phyloP scores from a whole-genome alignment of 1,140 invertebrate species.

The Rhyacophila brunnea region DNA sequence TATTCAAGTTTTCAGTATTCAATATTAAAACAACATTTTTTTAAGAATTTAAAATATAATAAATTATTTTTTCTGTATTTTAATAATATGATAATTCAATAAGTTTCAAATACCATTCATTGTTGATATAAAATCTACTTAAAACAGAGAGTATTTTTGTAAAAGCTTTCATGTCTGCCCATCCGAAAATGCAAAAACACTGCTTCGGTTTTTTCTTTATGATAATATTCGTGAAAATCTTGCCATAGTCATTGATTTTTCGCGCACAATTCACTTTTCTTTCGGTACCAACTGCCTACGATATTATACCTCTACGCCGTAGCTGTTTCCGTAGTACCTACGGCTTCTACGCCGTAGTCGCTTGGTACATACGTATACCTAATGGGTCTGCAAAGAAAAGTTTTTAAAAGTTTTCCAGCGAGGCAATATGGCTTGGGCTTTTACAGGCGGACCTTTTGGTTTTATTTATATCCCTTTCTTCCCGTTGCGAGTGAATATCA shows the following conservation, averaged over 20 bases:
- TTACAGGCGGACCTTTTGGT: conserved; percentile 31
- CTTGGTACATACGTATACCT: conserved; percentile 40
- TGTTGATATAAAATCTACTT: not conserved
- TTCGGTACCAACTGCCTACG: conserved; percentile 7
- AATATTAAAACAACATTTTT: too few relatives aligned
- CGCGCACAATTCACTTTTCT: conserved; percentile 29
- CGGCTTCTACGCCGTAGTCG: conserved; percentile 8
- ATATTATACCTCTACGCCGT: conserved; percentile 8
- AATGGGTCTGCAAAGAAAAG: conserved; percentile 58
- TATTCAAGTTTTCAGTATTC: too few relatives aligned
- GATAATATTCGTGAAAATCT: conserved; percentile 4
- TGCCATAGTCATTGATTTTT: conserved; percentile 23
- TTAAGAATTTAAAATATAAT: too few relatives aligned
- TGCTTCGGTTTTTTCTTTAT: not conserved
- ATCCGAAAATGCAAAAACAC: conserved; percentile 4
- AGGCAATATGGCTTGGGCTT: conserved; percentile 58
- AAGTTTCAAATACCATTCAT: not conserved
- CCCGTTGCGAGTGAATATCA: not conserved
- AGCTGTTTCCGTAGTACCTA: not conserved
- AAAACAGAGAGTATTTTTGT: not conserved
- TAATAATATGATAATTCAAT: too few relatives aligned
- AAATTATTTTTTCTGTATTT: too few relatives aligned
- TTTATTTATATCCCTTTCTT: conserved; percentile 12
- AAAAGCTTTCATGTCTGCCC: too few relatives aligned
- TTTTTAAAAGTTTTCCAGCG: conserved; percentile 58